Base-by-base conservation (phyloP, 2,888 invertebrate species). In the Cybosia mesomella region DNA sequence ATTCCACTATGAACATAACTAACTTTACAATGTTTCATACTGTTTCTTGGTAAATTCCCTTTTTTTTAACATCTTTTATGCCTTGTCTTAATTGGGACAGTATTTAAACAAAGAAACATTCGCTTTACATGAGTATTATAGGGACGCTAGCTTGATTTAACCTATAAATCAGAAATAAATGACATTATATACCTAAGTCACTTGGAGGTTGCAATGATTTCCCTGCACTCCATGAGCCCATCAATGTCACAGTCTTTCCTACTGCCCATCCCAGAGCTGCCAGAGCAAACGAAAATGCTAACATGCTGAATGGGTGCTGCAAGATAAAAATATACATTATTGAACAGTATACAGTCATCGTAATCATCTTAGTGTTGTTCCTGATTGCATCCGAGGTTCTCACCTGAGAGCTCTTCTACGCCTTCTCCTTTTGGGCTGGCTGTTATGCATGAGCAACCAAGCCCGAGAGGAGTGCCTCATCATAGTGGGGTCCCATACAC, bases 221-320 rank as follows among this genome's bases (percentile, higher is more conserved):
- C 7, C 94, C 94, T 24, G 91, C 93, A 85, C 80, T 91, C 90
- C 90, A 91, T 55, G 88, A 82, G 54, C 76, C 86, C 91, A 93
- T 93, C 70, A 93, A 79, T 21, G 92, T 89, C 36, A 90, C 87
- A 66, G 91, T 93, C 87, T 96, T 96, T 28, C 97, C 97, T 70
- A 96, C 91, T 49, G 95, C 95, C 93, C 96, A 97, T 24, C 97
- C 97, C 49, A 96, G 80, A 81, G 96, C 95, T 3, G 97, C 96
- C 70, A 97, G 93, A 15, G 96, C 95, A 71, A 97, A 96, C 62
- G 97, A 96, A 80, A 97, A 94, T 70, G 96, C 93, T 58, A 96
- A 96, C 97, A 97, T 97, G 71, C 97, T 92, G 64, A 97, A 87
- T 62, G 97, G 97, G 95, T 97, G 96, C 97, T 97, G 91, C 70